Conservation (phyloP, 2,888 invertebrate species). For the Julus scanicus region DNA sequence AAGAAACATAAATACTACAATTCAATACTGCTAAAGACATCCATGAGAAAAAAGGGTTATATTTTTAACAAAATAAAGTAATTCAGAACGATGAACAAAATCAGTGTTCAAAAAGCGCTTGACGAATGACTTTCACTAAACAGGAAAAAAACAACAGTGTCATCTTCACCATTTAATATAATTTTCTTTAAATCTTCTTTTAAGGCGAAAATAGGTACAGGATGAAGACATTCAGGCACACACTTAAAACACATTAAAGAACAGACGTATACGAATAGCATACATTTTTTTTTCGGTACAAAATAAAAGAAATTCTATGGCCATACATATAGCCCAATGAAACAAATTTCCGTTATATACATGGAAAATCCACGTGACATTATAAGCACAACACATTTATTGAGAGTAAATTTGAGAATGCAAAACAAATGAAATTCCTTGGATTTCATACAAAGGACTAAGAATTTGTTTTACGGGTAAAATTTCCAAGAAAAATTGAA, state of each 20-base stretch:
- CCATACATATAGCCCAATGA: neutral
- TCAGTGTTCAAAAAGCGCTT: too few species aligned
- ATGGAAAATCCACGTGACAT: neutral
- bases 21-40: too few species aligned
- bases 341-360: constrained; percentile 1
- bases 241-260: constrained; percentile 14
- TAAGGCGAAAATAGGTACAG: constrained; percentile 44
- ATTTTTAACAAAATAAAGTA: too few species aligned
- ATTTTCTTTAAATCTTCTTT: constrained; percentile 41
- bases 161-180: constrained; percentile 40
- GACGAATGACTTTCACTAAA: neutral
- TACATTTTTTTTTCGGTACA: neutral
- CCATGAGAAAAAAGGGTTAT: too few species aligned
- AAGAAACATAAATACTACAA: too few species aligned
- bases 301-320: neutral
- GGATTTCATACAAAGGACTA: neutral
- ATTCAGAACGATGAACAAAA: too few species aligned
- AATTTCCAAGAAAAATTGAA: neutral
- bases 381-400: neutral
- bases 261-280: constrained; percentile 13
- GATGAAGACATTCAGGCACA: constrained; percentile 36
- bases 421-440: neutral
- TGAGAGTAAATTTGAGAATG: neutral
- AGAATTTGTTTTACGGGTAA: neutral
- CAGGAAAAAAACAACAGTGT: neutral